Percentiles rank a stretch among this genome's conserved stretches.
Conservation (phyloP, 2,888 invertebrate genomes). For the Dioctria rufipes region DNA sequence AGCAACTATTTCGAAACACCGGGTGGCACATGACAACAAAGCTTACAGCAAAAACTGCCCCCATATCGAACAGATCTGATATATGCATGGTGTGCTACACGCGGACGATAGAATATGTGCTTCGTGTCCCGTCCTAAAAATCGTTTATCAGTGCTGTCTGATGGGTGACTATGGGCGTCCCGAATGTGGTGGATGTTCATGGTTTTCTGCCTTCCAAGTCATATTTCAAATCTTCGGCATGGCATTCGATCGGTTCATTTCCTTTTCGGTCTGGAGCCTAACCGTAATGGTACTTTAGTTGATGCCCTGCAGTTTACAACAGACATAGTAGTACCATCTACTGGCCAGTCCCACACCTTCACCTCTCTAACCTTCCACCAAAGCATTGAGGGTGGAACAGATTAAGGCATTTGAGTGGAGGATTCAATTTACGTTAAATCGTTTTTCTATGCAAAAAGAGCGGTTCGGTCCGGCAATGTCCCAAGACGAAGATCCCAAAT, state of each 20-base stretch:
- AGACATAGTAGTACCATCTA: background rate
- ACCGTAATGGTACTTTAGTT: slow-evolving; percentile 55
- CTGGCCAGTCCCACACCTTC: background rate
- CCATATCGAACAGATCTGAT: background rate
- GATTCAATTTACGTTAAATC: slow-evolving; percentile 59
- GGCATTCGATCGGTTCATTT: slow-evolving; percentile 54
- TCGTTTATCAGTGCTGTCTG: slow-evolving; percentile 46
- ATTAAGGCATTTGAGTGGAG: slow-evolving; percentile 54
- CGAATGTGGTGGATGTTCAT: slow-evolving; percentile 4
- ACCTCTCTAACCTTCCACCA: background rate
- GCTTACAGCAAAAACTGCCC: slow-evolving; percentile 11
- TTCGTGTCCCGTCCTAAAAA: slow-evolving; percentile 32
- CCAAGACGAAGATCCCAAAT: slow-evolving; percentile 42
- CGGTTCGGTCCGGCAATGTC: slow-evolving; percentile 39
- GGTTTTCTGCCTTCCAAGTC: slow-evolving; percentile 26
- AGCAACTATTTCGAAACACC: background rate
- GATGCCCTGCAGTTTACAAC: slow-evolving; percentile 49
- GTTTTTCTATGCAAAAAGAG: slow-evolving; percentile 57
- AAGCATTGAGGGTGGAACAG: slow-evolving; percentile 47
- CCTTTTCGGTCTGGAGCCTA: slow-evolving; percentile 50
- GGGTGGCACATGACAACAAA: slow-evolving; percentile 8
- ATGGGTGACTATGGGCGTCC: background rate
- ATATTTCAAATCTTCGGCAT: slow-evolving; percentile 55
- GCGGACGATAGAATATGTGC: background rate
- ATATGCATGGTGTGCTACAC: background rate